A percentile compares a stretch with the other conserved stretches of the same genome.
Evolutionary conservation across 2,888 invertebrate species (phyloP).

Genomic region (Acleris cristana): DNA sequence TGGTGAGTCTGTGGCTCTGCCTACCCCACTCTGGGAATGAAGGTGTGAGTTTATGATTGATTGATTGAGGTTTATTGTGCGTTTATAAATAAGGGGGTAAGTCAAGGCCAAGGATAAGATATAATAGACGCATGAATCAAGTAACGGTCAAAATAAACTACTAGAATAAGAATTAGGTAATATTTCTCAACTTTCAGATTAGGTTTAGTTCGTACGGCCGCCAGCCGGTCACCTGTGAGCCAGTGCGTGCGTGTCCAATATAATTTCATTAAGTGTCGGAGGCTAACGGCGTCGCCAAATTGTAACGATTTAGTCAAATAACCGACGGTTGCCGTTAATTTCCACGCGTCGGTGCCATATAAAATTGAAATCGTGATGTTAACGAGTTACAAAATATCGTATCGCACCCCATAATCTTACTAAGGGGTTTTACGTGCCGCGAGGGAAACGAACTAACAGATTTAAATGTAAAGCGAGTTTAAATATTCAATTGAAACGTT

Average conservation of each 20-base stretch:
- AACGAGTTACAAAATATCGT: conserved; percentile 60
- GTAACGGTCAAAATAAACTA: not conserved
- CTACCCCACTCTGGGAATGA: too few relatives aligned
- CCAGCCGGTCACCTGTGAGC: conserved; percentile 31
- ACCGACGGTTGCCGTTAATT: conserved; percentile 61
- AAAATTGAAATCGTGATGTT: conserved; percentile 75
- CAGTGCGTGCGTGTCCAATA: conserved; percentile 62
- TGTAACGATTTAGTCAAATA: conserved; percentile 68
- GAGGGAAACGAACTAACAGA: conserved; percentile 3
- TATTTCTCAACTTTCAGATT: conserved; percentile 7
- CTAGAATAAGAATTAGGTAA: not conserved
- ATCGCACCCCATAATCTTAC: conserved; percentile 35
- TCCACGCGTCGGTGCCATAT: conserved; percentile 57
- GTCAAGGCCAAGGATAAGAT: too few relatives aligned
- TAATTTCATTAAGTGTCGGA: conserved; percentile 67
- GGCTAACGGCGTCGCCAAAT: conserved; percentile 69
- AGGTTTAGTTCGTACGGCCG: conserved; percentile 5
- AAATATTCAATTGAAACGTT: not conserved
- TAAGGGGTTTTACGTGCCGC: conserved; percentile 5
- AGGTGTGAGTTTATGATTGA: too few relatives aligned
- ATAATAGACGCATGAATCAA: not conserved
- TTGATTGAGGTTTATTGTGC: too few relatives aligned
- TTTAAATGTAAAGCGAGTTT: not conserved
- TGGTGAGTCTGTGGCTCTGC: too few relatives aligned
- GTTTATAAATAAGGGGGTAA: too few relatives aligned